Conservation (phyloP, 2,797 vertebrate species). For the Notolepis coatsorum region DNA sequence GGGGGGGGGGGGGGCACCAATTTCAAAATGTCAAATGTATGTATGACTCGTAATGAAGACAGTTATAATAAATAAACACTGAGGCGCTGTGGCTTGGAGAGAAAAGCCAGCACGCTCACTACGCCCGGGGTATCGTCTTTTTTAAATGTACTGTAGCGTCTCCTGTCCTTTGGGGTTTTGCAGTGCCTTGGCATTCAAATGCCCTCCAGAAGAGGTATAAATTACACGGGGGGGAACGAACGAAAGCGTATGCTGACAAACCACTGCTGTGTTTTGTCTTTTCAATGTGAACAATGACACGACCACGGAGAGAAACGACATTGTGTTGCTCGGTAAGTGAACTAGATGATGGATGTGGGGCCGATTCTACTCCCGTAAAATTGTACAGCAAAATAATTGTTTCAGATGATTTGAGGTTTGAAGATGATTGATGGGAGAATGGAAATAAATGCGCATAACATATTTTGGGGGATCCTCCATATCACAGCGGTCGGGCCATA, state of each 20-base stretch:
- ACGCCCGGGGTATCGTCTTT: slow-evolving; percentile 21
- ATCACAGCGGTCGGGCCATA: too few relatives aligned
- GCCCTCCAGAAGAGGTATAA: slow-evolving; percentile 49
- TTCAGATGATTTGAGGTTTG: slow-evolving; percentile 48
- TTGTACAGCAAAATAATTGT: slow-evolving; percentile 36
- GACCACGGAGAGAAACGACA: slow-evolving; percentile 52
- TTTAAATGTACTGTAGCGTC: slow-evolving; percentile 46
- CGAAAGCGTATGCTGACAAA: slow-evolving; percentile 67
- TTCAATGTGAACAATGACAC: slow-evolving; percentile 69
- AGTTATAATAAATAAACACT: slow-evolving; percentile 72
- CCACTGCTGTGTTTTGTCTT: slow-evolving; percentile 51
- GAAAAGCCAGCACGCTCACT: slow-evolving; percentile 19
- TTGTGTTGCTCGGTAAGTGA: slow-evolving; percentile 67
- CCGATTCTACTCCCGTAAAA: slow-evolving; percentile 64
- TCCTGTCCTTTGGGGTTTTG: slow-evolving; percentile 44
- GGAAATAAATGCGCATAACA: slow-evolving; percentile 65
- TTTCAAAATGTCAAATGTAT: slow-evolving; percentile 69
- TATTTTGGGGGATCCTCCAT: too few relatives aligned
- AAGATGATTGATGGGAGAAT: slow-evolving; percentile 49
- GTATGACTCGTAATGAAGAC: slow-evolving; percentile 61
- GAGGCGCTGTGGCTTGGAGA: slow-evolving; percentile 23
- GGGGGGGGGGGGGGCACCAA: slow-evolving; percentile 43
- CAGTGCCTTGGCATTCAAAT: slow-evolving; percentile 32
- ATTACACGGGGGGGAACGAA: slow-evolving; percentile 59
- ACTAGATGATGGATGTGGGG: slow-evolving; percentile 58